Conservation (phyloP, 2,888 invertebrate genomes). For the Meliscaeva auricollis region DNA sequence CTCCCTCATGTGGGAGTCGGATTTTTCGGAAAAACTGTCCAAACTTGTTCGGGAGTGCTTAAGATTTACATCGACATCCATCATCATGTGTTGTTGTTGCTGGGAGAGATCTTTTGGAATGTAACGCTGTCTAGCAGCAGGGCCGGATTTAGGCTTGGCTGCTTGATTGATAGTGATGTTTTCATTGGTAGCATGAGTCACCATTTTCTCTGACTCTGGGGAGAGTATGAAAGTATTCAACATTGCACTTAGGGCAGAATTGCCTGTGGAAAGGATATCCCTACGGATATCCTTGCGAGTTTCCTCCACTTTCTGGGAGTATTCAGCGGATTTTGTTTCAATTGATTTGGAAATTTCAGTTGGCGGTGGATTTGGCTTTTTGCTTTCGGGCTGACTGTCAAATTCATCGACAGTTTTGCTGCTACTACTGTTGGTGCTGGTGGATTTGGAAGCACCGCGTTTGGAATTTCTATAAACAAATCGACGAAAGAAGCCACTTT, state of each 20-base stretch:
- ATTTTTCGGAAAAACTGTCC: constrained; percentile 12
- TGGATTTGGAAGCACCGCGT: constrained; percentile 87
- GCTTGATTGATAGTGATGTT: constrained; percentile 77
- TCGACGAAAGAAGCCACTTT: constrained; percentile 87
- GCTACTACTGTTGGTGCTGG: constrained; percentile 68
- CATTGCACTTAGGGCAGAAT: constrained; percentile 83
- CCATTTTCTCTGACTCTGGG: constrained; percentile 77
- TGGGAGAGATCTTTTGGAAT: constrained; percentile 85
- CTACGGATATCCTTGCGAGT: constrained; percentile 83
- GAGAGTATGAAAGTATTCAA: constrained; percentile 79
- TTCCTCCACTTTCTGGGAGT: constrained; percentile 81
- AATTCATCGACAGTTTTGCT: constrained; percentile 74
- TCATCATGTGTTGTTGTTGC: constrained; percentile 58
- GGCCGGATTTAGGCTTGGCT: constrained; percentile 84
- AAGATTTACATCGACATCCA: constrained; percentile 42
- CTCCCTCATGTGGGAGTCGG: constrained; percentile 23
- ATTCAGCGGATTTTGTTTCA: constrained; percentile 68
- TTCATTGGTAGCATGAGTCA: constrained; percentile 85
- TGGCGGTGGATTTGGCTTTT: constrained; percentile 48
- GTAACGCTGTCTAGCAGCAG: constrained; percentile 86
- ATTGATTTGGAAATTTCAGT: constrained; percentile 34
- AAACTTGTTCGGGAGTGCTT: constrained; percentile 33
- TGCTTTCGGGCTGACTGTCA: constrained; percentile 69
- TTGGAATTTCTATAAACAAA: constrained; percentile 89
- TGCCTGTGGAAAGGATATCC: constrained; percentile 85